phyloP scores from a whole-genome alignment of 2,888 invertebrate species.

The Caenorhabditis angaria region DNA sequence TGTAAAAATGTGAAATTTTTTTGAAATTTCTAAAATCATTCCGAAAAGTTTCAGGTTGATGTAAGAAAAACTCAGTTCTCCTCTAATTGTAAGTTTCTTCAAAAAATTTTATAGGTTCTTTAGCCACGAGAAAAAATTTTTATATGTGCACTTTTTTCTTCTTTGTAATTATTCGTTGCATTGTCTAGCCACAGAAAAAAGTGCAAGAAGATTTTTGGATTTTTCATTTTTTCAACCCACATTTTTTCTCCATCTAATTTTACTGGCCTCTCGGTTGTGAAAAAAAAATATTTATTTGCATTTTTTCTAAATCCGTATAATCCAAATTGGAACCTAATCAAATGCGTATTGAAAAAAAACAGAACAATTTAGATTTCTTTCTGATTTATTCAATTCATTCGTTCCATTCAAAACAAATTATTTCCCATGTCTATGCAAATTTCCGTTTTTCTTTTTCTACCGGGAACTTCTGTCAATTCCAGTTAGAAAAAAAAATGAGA shows the following conservation, averaged over 20 bases:
- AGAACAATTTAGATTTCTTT: neutral
- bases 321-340: neutral
- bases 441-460: neutral
- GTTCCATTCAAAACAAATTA: neutral
- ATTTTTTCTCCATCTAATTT: neutral
- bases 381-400: neutral
- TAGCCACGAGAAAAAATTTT: neutral
- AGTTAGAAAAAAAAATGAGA: neutral
- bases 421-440: slow-evolving; percentile 1
- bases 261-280: too few species aligned
- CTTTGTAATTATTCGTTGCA: neutral
- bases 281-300: too few species aligned
- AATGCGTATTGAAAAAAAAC: neutral
- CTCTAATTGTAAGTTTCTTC: too few species aligned
- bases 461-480: neutral
- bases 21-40: too few species aligned
- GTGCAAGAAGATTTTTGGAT: neutral
- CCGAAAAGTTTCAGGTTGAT: too few species aligned
- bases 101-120: neutral
- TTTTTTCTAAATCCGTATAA: neutral
- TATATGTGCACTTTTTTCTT: neutral
- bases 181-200: neutral
- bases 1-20: too few species aligned
- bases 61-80: too few species aligned
- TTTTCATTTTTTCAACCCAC: neutral